A percentile compares a stretch with the other conserved stretches of the same genome.
phyloP scores from a whole-genome alignment of 2,888 invertebrate genomes.

The Ophraella communa region DNA sequence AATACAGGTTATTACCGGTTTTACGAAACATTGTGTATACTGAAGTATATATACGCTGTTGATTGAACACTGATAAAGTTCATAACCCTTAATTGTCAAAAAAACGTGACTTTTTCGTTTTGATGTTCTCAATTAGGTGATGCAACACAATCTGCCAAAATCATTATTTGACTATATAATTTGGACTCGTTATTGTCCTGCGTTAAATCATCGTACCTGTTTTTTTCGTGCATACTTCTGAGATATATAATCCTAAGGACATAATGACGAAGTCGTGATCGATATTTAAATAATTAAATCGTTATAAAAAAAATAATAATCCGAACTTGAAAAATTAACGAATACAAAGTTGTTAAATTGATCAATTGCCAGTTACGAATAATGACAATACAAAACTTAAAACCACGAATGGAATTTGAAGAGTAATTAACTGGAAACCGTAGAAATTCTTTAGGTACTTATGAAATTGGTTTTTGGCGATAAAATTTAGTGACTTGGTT shows the following conservation, averaged over 20 bases:
- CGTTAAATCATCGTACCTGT: not conserved
- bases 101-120: constrained; percentile 32
- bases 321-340: not conserved
- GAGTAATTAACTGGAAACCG: not conserved
- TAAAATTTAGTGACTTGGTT: not conserved
- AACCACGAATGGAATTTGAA: not conserved
- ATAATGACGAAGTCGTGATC: not conserved
- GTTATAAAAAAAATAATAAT: not conserved
- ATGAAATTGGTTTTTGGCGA: not conserved
- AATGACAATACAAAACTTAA: not conserved
- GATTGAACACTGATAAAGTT: constrained; percentile 15
- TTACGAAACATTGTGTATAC: constrained; percentile 14
- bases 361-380: not conserved
- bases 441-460: not conserved
- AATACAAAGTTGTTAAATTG: not conserved
- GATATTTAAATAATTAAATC: not conserved
- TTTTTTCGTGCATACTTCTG: not conserved
- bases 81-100: constrained; percentile 18
- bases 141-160: constrained; percentile 30
- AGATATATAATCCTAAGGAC: constrained; percentile 4
- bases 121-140: constrained; percentile 22
- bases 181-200: constrained; percentile 12
- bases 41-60: constrained; percentile 11
- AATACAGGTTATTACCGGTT: constrained; percentile 1
- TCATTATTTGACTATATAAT: constrained; percentile 19